These are phyloP conservation scores for Cheilosia vulpina DNA, from an alignment of 2,888 invertebrate genomes.

Conservation along the genomic window DNA sequence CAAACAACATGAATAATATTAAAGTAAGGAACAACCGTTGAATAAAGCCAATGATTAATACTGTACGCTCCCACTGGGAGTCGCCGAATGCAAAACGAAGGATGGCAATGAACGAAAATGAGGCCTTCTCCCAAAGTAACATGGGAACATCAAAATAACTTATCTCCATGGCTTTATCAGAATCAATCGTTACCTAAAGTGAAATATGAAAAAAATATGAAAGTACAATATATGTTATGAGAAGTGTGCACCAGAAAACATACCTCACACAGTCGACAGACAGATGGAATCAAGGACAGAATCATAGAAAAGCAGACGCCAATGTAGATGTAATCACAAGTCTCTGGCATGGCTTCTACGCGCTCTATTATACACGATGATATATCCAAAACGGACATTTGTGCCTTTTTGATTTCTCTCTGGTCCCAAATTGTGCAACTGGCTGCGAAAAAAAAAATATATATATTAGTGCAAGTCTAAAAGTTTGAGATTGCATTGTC, in stretches of 20 bases:
- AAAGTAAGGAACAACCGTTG: conserved; percentile 90
- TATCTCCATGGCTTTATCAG: conserved; percentile 81
- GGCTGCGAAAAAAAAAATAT: conserved; percentile 86
- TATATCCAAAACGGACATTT: conserved; percentile 96
- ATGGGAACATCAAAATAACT: conserved; percentile 83
- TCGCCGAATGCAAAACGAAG: conserved; percentile 85
- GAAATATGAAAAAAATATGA: conserved; percentile 4
- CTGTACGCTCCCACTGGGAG: conserved; percentile 87
- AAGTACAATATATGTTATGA: not conserved
- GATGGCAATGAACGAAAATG: conserved; percentile 83
- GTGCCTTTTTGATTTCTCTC: conserved; percentile 95
- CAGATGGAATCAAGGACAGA: conserved; percentile 86
- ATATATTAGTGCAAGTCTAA: not conserved
- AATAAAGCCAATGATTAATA: conserved; percentile 88
- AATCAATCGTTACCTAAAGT: conserved; percentile 80
- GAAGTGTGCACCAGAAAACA: conserved; percentile 41
- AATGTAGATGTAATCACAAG: conserved; percentile 91
- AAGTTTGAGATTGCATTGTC: too few relatives aligned
- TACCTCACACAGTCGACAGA: conserved; percentile 83
- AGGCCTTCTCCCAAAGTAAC: conserved; percentile 82
- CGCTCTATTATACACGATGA: conserved; percentile 96
- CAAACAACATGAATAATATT: conserved; percentile 94
- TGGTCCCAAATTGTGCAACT: conserved; percentile 98
- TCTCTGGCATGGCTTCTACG: conserved; percentile 92
- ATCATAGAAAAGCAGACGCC: conserved; percentile 87